phyloP scores from a whole-genome alignment of 35 echinoderm and acorn worm genomes.

The Hemicentrotus pulcherrimus region DNA sequence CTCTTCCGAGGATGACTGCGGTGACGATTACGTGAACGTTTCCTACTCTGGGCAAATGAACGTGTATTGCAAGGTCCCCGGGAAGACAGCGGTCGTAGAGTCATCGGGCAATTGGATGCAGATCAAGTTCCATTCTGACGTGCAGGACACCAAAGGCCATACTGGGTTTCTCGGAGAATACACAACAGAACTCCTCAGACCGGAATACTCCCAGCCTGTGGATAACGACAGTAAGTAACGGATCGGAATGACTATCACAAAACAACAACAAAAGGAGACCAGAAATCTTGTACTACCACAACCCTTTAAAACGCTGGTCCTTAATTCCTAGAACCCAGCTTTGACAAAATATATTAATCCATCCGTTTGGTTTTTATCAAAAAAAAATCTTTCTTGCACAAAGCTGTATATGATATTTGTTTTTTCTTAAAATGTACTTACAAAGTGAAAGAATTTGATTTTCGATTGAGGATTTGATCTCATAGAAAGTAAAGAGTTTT shows the following conservation, averaged over 20 bases:
- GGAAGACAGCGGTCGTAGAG: neutral
- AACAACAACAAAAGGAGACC: too few species aligned
- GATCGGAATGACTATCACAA: neutral
- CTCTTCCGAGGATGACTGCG: neutral
- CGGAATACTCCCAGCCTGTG: neutral
- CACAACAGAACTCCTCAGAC: neutral
- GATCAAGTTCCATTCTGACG: conserved; percentile 13
- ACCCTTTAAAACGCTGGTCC: neutral
- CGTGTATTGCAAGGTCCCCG: neutral
- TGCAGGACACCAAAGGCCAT: neutral
- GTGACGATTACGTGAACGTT: conserved; percentile 14
- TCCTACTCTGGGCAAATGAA: too few species aligned
- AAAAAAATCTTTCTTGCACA: too few species aligned
- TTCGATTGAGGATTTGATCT: too few species aligned
- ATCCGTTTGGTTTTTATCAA: neutral
- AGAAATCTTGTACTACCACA: neutral
- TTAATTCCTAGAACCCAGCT: neutral
- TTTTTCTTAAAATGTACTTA: too few species aligned
- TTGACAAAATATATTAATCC: neutral
- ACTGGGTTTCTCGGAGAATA: neutral
- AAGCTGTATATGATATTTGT: too few species aligned
- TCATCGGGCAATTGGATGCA: conserved; percentile 11
- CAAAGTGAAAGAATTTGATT: too few species aligned
- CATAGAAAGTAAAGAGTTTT: too few species aligned
- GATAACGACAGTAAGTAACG: neutral